Evolutionary conservation across 2,113 vertebrate species (phyloP).

Genomic region (Heliornis fulica): DNA sequence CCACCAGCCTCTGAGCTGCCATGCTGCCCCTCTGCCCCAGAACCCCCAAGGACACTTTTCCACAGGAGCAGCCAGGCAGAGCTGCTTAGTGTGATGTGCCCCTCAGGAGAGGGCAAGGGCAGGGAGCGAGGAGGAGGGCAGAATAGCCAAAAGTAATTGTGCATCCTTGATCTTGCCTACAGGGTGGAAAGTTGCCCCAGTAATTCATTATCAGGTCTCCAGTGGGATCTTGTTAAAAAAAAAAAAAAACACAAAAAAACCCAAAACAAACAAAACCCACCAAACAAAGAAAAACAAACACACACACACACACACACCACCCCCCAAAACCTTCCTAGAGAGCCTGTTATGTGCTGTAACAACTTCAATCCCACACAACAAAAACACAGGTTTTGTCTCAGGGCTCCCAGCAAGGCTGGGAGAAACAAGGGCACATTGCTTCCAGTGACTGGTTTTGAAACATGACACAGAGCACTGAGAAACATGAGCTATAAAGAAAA

Average conservation of each 20-base stretch:
- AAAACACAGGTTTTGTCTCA: neutral
- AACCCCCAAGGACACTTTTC: too few species aligned
- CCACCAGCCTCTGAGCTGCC: neutral
- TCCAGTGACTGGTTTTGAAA: conserved; percentile 31
- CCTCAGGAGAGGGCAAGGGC: neutral
- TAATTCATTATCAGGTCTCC: neutral
- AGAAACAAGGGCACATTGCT: conserved; percentile 11
- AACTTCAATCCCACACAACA: neutral
- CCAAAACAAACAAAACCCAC: too few species aligned
- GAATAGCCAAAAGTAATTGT: neutral
- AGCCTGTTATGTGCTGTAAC: neutral
- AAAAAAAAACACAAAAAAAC: too few species aligned
- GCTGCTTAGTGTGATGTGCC: neutral
- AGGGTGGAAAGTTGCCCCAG: neutral
- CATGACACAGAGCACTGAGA: neutral
- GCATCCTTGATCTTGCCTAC: neutral
- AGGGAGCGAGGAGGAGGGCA: too few species aligned
- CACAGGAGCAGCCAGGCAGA: neutral
- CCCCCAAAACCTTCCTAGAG: too few species aligned
- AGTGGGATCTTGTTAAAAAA: neutral
- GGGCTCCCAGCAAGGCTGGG: neutral
- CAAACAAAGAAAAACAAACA: too few species aligned
- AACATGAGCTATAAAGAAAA: neutral
- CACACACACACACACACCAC: too few species aligned
- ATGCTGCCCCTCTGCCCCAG: neutral